Base-by-base conservation (phyloP, 2,797 vertebrate species). In the Etheostoma nigrum region DNA sequence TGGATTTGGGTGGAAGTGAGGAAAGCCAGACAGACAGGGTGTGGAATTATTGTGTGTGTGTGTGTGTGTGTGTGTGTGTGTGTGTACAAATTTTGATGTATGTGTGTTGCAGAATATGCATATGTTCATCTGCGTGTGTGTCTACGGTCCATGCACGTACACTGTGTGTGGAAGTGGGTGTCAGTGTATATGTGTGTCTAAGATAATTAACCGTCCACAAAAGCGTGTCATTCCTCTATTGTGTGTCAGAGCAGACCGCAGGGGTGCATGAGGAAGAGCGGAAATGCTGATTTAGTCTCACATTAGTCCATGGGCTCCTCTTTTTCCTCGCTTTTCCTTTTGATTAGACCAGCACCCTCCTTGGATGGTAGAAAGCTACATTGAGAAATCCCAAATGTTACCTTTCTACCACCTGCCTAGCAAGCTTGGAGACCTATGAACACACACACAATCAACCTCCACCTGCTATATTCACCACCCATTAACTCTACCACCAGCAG, bases 201-300 rank as follows among this genome's bases (percentile, higher is more conserved):
- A 92, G 85, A 94, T 92, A 94, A 94, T 93, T 89, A 94, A 92
- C 86, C 84, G 2, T 92, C 89, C 89, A 89, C 87, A 91, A 85
- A 90, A 91, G 90, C 90, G 80, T 94, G 89, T 94, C 92, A 91
- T 93, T 93, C 84, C 77, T 76, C 89, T 74, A 89, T 94, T 93
- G 93, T 94, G 86, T 89, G 86, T 89, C 79, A 76, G 79, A 76
- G 72, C 42, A 19, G 80, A 82, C 83, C 5, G 57, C 78, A 48
- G 87, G 89, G 86, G 80, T 87, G 82, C 85, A 23, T 78, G 81
- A 88, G 86, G 84, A 89, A 86, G 85, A 93, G 85, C 84, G 89
- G 92, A 95, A 94, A 93, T 92, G 89, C 91, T 90, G 90, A 92
- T 93, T 93, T 92, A 90, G 90, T 91, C 85, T 90, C 90, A 86